Evolutionary conservation across 1,140 invertebrate species (phyloP), one percentile per base, ranked within the genome.

Genomic region (Bombus sylvicola): DNA sequence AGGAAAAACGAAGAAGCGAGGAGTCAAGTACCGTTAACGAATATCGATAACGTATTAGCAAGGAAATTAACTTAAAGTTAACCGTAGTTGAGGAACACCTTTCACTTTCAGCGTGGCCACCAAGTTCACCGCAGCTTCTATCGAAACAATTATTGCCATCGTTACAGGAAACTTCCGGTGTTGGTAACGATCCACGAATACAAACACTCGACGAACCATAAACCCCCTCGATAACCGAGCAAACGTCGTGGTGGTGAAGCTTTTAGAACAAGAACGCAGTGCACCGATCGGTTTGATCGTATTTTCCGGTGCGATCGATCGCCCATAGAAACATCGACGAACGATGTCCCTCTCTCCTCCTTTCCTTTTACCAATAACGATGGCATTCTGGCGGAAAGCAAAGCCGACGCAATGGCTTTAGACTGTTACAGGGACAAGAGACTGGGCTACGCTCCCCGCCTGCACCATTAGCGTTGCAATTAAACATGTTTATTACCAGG

Each of bases 401-500:
- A 85, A 66, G 76, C 73, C 78, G 66, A 59, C n/a, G 74, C 77
- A 81, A 89, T 78, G 66, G 87, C 68, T 80, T 83, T 59, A 28
- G 75, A 83, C 73, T 83, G 68, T 76, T 37, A 57, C 66, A 59
- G 85, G 53, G 88, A 77, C 80, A 87, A 81, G 81, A 82, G 76
- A 73, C 75, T 37, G 34, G 39, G n/a, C 43, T 64, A 43, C 64
- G 81, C 59, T 41, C 82, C 79, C 79, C 76, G 77, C 69, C 69
- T 74, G 74, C 31, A 71, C 87, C 90, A 91, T 91, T 91, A 91
- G 89, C 85, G 85, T 91, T 89, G 89, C 90, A 92, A 91, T 92
- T 92, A 91, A 92, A 92, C 87, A 91, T 91, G 91, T 92, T 92
- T 92, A 92, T 92, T 92, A 89, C 87, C 76, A 69, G 90, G 85